Conservation (phyloP, 2,888 invertebrate genomes). For the Microplitis deprimator region DNA sequence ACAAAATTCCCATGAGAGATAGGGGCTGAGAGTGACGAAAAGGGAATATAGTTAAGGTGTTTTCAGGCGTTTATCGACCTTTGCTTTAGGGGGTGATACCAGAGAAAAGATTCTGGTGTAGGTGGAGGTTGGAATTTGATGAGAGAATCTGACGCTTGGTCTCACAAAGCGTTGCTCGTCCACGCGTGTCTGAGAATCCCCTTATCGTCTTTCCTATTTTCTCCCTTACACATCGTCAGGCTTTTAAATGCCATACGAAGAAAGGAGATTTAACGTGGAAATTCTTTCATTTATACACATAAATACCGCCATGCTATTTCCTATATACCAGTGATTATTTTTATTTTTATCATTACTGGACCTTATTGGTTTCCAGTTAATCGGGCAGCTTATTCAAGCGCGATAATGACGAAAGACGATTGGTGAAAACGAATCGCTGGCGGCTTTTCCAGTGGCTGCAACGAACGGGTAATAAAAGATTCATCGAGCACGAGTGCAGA, state of each 20-base stretch:
- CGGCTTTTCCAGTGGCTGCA: slow-evolving; percentile 5
- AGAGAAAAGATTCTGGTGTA: neutral
- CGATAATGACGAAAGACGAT: slow-evolving; percentile 52
- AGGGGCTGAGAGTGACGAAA: slow-evolving; percentile 1
- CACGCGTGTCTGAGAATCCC: slow-evolving; percentile 19
- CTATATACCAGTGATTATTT: neutral
- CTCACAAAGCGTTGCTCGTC: slow-evolving; percentile 20
- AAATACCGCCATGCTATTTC: neutral
- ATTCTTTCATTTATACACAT: too few species aligned
- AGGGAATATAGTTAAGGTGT: neutral
- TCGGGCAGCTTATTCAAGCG: slow-evolving; percentile 56
- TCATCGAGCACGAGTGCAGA: slow-evolving; percentile 1
- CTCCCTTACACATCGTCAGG: neutral
- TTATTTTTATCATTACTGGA: slow-evolving; percentile 40
- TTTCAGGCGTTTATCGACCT: slow-evolving; percentile 7
- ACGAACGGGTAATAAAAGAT: slow-evolving; percentile 36
- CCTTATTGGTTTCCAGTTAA: slow-evolving; percentile 63
- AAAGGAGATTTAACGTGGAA: neutral
- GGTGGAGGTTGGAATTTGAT: slow-evolving; percentile 18
- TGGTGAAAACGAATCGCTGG: slow-evolving; percentile 35
- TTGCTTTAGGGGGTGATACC: neutral
- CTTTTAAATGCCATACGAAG: neutral
- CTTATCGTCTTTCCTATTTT: slow-evolving; percentile 10
- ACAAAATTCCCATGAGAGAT: slow-evolving; percentile 5
- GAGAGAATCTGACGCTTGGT: slow-evolving; percentile 19